phyloP scores from a whole-genome alignment of 2,888 invertebrate species.

The Campopleginae sp. region DNA sequence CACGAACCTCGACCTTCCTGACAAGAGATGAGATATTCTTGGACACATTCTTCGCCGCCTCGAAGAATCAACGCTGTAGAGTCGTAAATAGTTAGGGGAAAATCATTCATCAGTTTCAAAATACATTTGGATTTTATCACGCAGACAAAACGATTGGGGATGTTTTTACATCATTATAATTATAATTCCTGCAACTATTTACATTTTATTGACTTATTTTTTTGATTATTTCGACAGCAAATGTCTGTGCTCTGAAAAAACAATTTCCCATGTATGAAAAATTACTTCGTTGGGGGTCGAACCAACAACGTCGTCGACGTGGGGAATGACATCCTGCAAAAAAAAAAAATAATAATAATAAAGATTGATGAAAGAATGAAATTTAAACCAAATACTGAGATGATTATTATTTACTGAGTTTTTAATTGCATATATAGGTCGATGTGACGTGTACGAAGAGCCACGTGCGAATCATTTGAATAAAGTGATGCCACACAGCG shows the following conservation, averaged over 20 bases:
- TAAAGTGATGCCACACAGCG: conserved; percentile 31
- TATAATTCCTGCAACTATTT: background rate
- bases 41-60: conserved; percentile 19
- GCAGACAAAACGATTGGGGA: background rate
- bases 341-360: background rate
- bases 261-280: background rate
- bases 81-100: background rate
- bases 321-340: background rate
- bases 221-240: background rate
- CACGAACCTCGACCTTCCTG: conserved; percentile 54
- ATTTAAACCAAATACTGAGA: background rate
- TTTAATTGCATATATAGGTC: conserved; percentile 14
- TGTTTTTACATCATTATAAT: background rate
- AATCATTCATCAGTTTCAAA: conserved; percentile 8
- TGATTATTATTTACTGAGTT: background rate
- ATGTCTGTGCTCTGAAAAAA: background rate
- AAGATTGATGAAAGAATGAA: background rate
- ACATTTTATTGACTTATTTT: background rate
- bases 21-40: conserved; percentile 14
- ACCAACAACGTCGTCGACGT: background rate
- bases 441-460: conserved; percentile 18
- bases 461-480: conserved; percentile 44
- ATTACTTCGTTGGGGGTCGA: background rate
- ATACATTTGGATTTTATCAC: background rate
- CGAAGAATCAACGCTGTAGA: background rate